Conservation (phyloP, 2,888 invertebrate genomes). For the Carcina quercana region DNA sequence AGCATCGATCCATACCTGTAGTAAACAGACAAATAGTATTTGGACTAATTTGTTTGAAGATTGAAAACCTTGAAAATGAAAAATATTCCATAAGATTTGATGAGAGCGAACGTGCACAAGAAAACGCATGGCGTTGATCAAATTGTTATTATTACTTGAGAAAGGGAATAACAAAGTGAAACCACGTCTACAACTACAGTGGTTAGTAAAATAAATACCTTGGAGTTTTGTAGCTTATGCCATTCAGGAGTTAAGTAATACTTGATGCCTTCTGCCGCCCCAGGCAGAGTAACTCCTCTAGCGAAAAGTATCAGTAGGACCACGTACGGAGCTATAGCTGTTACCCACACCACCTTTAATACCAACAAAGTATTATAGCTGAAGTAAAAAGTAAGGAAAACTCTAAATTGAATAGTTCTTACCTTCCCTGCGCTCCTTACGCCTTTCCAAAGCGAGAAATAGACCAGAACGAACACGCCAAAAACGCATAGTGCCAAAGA, state of each 20-base stretch:
- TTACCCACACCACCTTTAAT: constrained; percentile 92
- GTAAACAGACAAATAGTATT: no score
- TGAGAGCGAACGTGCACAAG: no score
- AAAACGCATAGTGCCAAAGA: constrained; percentile 92
- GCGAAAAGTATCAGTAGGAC: constrained; percentile 90
- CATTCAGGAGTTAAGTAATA: constrained; percentile 94
- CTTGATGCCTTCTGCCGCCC: constrained; percentile 87
- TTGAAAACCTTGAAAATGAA: no score
- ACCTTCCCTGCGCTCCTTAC: constrained; percentile 95
- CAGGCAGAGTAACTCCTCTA: constrained; percentile 89
- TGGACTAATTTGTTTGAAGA: no score
- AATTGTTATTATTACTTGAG: no score
- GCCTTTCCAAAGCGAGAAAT: constrained; percentile 98
- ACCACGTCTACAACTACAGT: no score
- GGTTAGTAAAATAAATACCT: constrained; percentile 74
- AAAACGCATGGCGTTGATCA: no score
- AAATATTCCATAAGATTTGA: no score
- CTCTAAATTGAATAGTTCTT: constrained; percentile 14
- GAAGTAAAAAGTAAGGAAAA: no score
- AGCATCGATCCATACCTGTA: constrained; percentile 93
- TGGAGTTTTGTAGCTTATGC: constrained; percentile 85
- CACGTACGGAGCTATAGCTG: constrained; percentile 93
- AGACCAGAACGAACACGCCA: constrained; percentile 93
- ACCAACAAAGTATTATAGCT: neutral
- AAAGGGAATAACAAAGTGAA: no score